Conservation (phyloP, 2,113 vertebrate species). For the Hippolais icterina region DNA sequence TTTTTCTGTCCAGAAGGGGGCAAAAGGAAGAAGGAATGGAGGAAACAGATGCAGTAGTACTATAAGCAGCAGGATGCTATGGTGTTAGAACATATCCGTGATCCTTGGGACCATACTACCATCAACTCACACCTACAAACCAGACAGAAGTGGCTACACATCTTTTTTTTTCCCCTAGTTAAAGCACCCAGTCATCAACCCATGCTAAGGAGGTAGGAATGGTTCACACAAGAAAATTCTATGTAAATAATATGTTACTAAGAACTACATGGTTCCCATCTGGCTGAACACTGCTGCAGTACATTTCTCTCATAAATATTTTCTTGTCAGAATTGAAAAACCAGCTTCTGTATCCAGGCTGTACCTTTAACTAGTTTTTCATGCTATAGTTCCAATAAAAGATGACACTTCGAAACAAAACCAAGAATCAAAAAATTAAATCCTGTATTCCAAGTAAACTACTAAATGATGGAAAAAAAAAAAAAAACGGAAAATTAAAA, state of each 20-base stretch:
- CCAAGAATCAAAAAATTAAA: constrained; percentile 4
- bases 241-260: background rate
- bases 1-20: background rate
- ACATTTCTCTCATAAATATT: background rate
- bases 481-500: background rate
- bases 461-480: background rate
- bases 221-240: background rate
- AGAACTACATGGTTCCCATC: background rate
- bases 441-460: background rate
- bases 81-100: background rate
- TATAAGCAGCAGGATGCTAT: background rate
- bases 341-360: background rate
- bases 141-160: background rate
- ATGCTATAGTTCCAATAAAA: background rate
- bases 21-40: background rate
- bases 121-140: background rate
- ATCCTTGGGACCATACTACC: background rate
- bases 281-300: background rate
- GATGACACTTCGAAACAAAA: background rate
- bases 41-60: background rate
- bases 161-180: background rate
- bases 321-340: background rate
- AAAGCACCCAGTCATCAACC: background rate
- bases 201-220: background rate
- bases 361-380: background rate